These are phyloP conservation scores for Chaenodraco wilsoni DNA, from an alignment of 2,797 vertebrate genomes.

Conservation along the genomic window DNA sequence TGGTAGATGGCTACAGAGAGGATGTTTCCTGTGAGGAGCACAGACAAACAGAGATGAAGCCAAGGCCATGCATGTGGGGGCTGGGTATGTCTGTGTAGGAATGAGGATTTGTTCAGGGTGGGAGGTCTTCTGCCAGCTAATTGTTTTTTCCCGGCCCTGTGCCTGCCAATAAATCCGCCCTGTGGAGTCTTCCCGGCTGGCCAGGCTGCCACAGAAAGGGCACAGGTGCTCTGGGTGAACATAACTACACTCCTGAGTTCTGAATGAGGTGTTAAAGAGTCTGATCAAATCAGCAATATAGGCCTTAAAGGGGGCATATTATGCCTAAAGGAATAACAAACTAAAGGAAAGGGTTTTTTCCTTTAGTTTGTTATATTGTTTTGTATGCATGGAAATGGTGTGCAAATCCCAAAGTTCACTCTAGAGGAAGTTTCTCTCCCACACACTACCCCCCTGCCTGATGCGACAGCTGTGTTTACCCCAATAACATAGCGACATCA, in stretches of 20 bases:
- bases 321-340: too few species aligned
- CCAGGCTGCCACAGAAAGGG: slow-evolving; percentile 70
- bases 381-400: too few species aligned
- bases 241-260: slow-evolving; percentile 27
- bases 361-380: too few species aligned
- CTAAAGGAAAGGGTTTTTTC: too few species aligned
- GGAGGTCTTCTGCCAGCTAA: slow-evolving; percentile 69
- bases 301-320: too few species aligned
- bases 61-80: slow-evolving; percentile 38
- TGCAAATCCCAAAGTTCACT: too few species aligned
- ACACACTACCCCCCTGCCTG: too few species aligned
- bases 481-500: too few species aligned
- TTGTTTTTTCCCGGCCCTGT: slow-evolving; percentile 70
- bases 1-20: slow-evolving; percentile 45
- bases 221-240: slow-evolving; percentile 48
- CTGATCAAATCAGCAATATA: not conserved
- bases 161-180: slow-evolving; percentile 69
- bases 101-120: slow-evolving; percentile 57
- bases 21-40: slow-evolving; percentile 55
- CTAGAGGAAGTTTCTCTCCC: too few species aligned
- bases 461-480: too few species aligned
- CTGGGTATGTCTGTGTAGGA: slow-evolving; percentile 40
- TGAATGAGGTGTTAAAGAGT: slow-evolving; percentile 32
- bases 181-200: slow-evolving; percentile 50
- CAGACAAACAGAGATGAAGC: slow-evolving; percentile 42